Evolutionary conservation across 2,113 vertebrate genomes (phyloP), one percentile per base, ranked within the genome.

Genomic region (Eulemur macaco): DNA sequence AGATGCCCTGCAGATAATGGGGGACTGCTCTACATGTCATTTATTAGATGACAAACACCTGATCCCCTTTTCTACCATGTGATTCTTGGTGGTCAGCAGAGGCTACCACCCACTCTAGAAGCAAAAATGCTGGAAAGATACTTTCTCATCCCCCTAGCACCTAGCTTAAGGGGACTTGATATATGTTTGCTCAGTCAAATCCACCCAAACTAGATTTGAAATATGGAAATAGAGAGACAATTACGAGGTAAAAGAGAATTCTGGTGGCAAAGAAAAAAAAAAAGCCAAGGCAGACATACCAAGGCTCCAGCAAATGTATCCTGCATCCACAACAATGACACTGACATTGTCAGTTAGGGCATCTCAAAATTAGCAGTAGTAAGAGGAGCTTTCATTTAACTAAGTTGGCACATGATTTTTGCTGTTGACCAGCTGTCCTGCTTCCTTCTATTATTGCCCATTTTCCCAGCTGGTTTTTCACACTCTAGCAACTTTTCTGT

Each of bases 261-360:
- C 31, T 18, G 20, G 39, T 23, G 11, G 3, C 12, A 25, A 63
- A 56, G 12, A 54, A 25, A 63, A 0, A 50, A 50, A 50, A 54
- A 3, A 6, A 29, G 9, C 47, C 20, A 11, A 42, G n/a, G 20
- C 7, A 88, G 23, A 42, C n/a, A 15, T 52, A 18, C 7, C 17
- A 84, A 66, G 3, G 29, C 12, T 31, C 5, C 15, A 58, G 27
- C 1, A 37, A n/a, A 5, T 3, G 4, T 0, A 2, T 42, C 14
- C 6, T 81, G 9, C 5, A 29, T 64, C 6, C 37, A 20, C 27
- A 39, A 14, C n/a, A 31, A 6, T 17, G 4, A 6, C 15, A 31
- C 5, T 82, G 6, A 11, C 11, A 47, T 11, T 39, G 20, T 23
- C 21, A 73, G 5, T 9, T 15, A 15, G 34, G 29, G 3, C 29